These are phyloP conservation scores for Drosophila meridionalis DNA, from an alignment of 2,888 invertebrate genomes.

Conservation along the genomic window DNA sequence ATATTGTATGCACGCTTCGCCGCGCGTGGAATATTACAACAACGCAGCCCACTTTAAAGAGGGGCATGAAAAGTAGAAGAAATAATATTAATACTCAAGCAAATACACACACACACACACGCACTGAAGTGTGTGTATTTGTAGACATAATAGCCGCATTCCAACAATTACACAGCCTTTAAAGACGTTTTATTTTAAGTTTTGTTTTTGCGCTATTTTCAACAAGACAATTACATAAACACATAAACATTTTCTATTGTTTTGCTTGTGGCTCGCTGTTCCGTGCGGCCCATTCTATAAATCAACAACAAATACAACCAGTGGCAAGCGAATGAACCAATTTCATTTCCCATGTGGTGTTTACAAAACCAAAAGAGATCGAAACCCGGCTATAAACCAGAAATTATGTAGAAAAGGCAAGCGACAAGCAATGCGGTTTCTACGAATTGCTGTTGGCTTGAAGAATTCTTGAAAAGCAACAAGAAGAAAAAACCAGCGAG, in stretches of 20 bases:
- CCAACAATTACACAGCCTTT: slow-evolving; percentile 45
- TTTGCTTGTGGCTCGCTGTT: slow-evolving; percentile 6
- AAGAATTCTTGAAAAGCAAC: slow-evolving; percentile 57
- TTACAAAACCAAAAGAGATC: slow-evolving; percentile 56
- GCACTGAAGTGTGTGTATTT: neutral
- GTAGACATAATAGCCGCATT: slow-evolving; percentile 24
- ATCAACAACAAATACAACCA: slow-evolving; percentile 20
- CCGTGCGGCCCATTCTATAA: slow-evolving; percentile 23
- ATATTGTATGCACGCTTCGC: slow-evolving; percentile 61
- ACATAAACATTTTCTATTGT: slow-evolving; percentile 35
- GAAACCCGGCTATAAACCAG: slow-evolving; percentile 60
- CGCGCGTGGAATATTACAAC: slow-evolving; percentile 67
- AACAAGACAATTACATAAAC: slow-evolving; percentile 67
- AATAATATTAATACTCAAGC: slow-evolving; percentile 35
- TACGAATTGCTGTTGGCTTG: slow-evolving; percentile 41
- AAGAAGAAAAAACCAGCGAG: slow-evolving; percentile 20
- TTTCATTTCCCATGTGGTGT: slow-evolving; percentile 54
- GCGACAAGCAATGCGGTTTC: slow-evolving; percentile 41
- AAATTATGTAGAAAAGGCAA: slow-evolving; percentile 50
- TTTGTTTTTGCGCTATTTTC: slow-evolving; percentile 66
- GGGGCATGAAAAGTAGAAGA: slow-evolving; percentile 49
- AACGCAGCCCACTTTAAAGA: slow-evolving; percentile 29
- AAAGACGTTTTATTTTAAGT: slow-evolving; percentile 31
- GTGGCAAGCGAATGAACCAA: slow-evolving; percentile 12
- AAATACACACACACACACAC: neutral